These are phyloP conservation scores for Gallinago jamesoni DNA, from an alignment of 2,113 vertebrate genomes.

Conservation along the genomic window DNA sequence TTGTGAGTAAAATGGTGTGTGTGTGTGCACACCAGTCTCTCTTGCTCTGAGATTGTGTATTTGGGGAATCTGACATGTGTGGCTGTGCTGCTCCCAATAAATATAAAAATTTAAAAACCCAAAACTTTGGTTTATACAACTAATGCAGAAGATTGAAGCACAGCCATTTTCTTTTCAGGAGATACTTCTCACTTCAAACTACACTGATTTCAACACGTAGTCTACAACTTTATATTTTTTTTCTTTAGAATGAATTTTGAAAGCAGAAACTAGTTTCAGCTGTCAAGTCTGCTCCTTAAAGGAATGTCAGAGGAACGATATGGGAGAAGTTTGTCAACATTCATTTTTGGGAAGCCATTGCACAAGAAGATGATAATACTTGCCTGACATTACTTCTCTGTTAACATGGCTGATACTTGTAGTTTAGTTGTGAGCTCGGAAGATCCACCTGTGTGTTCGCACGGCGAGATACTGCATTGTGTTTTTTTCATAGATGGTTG, in stretches of 20 bases:
- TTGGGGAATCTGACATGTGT: not conserved
- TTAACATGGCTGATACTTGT: not conserved
- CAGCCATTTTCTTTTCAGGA: not conserved
- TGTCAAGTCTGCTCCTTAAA: not conserved
- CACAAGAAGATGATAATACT: not conserved
- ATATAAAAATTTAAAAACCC: not conserved
- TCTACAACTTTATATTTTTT: not conserved
- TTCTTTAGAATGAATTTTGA: not conserved
- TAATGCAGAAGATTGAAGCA: not conserved
- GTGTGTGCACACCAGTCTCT: no score
- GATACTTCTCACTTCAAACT: not conserved
- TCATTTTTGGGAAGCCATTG: not conserved
- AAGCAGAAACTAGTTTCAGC: not conserved
- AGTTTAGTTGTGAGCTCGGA: not conserved
- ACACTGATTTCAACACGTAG: not conserved
- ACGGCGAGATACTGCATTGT: not conserved
- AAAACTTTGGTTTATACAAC: not conserved
- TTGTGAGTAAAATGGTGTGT: rapidly evolving
- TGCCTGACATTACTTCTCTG: not conserved
- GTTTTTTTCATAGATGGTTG: not conserved
- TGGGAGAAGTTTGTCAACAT: not conserved
- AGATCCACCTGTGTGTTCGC: not conserved
- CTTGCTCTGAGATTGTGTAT: not conserved
- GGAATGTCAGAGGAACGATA: rapidly evolving
- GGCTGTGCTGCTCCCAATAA: not conserved